Evolutionary conservation across 2,888 invertebrate species (phyloP).

Genomic region (Himalopsyche anomala): DNA sequence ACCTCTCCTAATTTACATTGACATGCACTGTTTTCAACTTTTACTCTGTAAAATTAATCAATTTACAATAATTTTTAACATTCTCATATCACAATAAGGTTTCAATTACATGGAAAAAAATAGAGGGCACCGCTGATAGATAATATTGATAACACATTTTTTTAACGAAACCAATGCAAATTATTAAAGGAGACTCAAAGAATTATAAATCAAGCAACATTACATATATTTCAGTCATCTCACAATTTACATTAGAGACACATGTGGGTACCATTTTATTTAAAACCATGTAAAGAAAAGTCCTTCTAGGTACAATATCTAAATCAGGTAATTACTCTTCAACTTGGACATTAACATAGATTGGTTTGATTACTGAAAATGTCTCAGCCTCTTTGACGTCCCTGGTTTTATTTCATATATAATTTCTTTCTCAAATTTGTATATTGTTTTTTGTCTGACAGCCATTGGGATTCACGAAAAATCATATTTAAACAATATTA

Average conservation of each 20-base stretch:
- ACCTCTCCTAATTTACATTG: no score
- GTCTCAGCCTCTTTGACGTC: constrained; percentile 51
- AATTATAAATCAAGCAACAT: constrained; percentile 37
- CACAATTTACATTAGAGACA: constrained; percentile 37
- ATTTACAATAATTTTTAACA: no score
- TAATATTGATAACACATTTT: neutral
- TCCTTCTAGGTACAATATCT: neutral
- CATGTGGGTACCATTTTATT: constrained; percentile 57
- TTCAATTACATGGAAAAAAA: no score
- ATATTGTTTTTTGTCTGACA: neutral
- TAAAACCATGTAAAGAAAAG: constrained; percentile 39
- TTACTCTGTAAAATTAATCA: no score
- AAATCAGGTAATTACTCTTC: neutral
- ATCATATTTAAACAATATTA: neutral
- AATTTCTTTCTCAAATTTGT: neutral
- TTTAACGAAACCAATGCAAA: constrained; percentile 35
- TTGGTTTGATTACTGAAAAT: constrained; percentile 39
- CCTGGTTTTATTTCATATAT: constrained; percentile 35
- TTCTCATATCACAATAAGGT: no score
- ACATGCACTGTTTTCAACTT: no score
- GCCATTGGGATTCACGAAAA: constrained; percentile 31
- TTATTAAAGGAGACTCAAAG: constrained; percentile 59
- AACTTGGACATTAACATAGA: constrained; percentile 5
- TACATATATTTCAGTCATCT: constrained; percentile 36
- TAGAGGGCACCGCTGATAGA: no score